Base-by-base conservation (phyloP, 2,888 invertebrate species). In the Latrodectus hesperus region DNA sequence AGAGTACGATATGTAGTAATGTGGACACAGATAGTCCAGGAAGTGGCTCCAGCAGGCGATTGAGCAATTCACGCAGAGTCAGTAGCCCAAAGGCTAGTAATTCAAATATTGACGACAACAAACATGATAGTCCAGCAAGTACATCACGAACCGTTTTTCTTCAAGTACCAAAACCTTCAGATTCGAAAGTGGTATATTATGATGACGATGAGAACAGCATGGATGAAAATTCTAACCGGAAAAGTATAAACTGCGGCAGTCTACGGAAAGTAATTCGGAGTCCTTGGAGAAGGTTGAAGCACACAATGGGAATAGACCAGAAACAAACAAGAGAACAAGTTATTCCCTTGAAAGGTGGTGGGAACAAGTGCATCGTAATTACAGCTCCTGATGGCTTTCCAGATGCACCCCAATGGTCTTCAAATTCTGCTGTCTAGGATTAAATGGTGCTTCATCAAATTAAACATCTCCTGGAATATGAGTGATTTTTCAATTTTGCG, bases 271-370 rank as follows among this genome's bases (percentile, higher is more conserved):
- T 84, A 17, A 53, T 88, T 26, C 26, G 70, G 17, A 64, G 71
- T 1, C 88, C 88, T 10, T 78, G 84, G 80, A 79, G 67, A 26
- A 76, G 65, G 4, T n/a, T 88, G 11, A 84, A 84, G 14, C 10
- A 52, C 6, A 74, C 83, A 10, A 83, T 88, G 78, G 81, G 81
- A 0, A 51, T 73, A 22, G 53, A 68, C 16, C 77, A 70, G 26
- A 88, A 84, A 68, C 78, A 88, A 22, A 85, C 72, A 9, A 60
- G 82, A 38, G 88, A 88, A 49, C 84, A 84, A 17, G 72, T 85
- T 12, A 88, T 88, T 53, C 88, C 88, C 14, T 65, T 88, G 3
- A 88, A 88, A 82, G 85, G 88, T 3, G 88, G 88, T n/a, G 89
- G 88, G 9, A 88, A 88, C 80, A 88, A 88, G 55, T 88, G 88